Evolutionary conservation across 1,140 invertebrate genomes (phyloP), one percentile per base, ranked within the genome.

Genomic region (Wiebesia pumilae): DNA sequence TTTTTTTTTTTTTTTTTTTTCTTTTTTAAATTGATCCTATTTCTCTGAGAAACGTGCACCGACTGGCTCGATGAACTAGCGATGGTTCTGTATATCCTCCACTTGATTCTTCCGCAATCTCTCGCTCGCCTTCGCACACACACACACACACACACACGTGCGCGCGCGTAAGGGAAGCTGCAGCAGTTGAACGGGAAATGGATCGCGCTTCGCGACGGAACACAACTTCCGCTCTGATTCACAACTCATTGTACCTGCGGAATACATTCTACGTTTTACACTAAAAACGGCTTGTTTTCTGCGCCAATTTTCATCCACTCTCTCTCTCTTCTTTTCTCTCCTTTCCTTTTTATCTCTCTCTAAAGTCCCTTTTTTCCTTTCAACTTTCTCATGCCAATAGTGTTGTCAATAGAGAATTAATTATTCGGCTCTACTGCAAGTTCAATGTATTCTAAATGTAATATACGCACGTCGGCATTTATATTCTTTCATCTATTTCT

Each of bases 11-110:
- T n/a, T n/a, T n/a, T n/a, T n/a, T 54, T 54, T 79, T 38, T 84
- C 40, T 33, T 51, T 21, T 6, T 89, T 89, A 90, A 91, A 92
- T 92, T 90, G 91, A 92, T 90, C 89, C 91, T 91, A 62, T 62
- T 92, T 91, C 88, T 84, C 88, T 89, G 88, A 88, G 89, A 90
- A 90, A 83, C 40, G 58, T 47, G 43, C 43, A 43, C 35, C 30
- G 40, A 43, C n/a, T 54, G 0, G 73, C 19, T 40, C 35, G 38
- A 40, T 24, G 71, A 75, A 75, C 35, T 19, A 33, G 30, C 21
- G 47, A 19, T 38, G 3, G 24, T 0, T 47, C 47, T 62, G 58
- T 62, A 2, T 62, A 21, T 62, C 24, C 58, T 27, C 27, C 21
- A 27, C 7, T 62, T 58, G 3, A 19, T 16, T 16, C 54, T 58